phyloP scores from a whole-genome alignment of 2,113 vertebrate genomes.

The Opisthocomus hoazin region DNA sequence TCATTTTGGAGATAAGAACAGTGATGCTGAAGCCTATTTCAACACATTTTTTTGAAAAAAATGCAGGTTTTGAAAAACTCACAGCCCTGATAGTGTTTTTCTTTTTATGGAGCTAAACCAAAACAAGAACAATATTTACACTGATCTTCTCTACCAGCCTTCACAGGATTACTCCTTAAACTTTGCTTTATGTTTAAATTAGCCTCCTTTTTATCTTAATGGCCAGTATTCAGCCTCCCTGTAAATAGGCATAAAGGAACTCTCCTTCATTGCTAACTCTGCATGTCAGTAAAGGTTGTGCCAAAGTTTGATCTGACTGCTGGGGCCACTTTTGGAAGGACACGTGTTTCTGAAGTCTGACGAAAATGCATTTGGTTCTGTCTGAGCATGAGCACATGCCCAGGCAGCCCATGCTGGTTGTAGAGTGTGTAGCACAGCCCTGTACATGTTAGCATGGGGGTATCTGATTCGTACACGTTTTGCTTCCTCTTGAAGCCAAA shows the following conservation, averaged over 20 bases:
- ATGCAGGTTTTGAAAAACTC: neutral
- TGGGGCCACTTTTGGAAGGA: neutral
- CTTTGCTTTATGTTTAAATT: neutral
- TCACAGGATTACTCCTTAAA: neutral
- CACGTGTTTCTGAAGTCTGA: fast-evolving
- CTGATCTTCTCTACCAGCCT: neutral
- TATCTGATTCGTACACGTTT: fast-evolving
- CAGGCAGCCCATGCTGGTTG: neutral
- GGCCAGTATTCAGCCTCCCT: neutral
- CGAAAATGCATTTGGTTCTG: neutral
- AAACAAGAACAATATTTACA: neutral
- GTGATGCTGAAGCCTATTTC: neutral
- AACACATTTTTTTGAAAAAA: neutral
- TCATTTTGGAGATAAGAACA: neutral
- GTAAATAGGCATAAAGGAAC: neutral
- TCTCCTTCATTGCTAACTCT: neutral
- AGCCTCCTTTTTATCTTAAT: neutral
- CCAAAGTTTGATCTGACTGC: neutral
- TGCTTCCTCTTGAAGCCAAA: neutral
- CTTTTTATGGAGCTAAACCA: neutral
- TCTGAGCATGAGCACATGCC: neutral
- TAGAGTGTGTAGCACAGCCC: neutral
- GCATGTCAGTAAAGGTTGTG: neutral
- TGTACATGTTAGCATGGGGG: fast-evolving
- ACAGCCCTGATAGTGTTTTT: neutral